Percentiles rank a stretch among this genome's conserved stretches.
phyloP scores from a whole-genome alignment of 2,888 invertebrate species.

The Dorcus parallelipipedus region DNA sequence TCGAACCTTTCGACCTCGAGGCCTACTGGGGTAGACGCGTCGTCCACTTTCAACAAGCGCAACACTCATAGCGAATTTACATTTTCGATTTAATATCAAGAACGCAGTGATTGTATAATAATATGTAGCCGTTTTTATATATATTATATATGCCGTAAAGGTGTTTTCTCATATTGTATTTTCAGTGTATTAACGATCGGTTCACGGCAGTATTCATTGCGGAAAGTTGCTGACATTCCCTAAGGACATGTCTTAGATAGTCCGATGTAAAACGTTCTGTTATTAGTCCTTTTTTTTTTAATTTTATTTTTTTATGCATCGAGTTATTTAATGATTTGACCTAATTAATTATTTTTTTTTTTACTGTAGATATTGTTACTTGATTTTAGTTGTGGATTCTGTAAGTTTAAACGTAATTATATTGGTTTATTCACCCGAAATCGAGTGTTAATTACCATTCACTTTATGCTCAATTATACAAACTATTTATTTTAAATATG shows the following conservation, averaged over 20 bases:
- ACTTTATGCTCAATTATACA: no score
- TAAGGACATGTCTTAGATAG: background rate
- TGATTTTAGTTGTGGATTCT: no score
- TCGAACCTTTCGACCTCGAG: conserved; percentile 75
- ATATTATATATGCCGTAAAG: background rate
- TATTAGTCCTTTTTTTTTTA: no score
- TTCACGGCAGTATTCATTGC: background rate
- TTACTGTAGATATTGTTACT: no score
- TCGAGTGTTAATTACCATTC: no score
- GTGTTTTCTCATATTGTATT: background rate
- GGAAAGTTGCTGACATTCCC: background rate
- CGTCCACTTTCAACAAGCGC: conserved; percentile 61
- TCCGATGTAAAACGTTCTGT: no score
- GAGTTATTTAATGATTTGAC: no score
- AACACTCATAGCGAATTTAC: conserved; percentile 41
- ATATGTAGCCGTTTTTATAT: background rate
- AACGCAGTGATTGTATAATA: background rate
- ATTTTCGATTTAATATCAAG: background rate
- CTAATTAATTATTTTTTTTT: no score
- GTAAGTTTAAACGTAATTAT: no score
- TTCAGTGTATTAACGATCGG: background rate
- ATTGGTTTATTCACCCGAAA: no score
- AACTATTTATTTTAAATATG: no score
- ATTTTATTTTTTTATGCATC: no score
- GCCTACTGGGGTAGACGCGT: conserved; percentile 72